Conservation (phyloP, 2,888 invertebrate species). For the Melieria omissa region DNA sequence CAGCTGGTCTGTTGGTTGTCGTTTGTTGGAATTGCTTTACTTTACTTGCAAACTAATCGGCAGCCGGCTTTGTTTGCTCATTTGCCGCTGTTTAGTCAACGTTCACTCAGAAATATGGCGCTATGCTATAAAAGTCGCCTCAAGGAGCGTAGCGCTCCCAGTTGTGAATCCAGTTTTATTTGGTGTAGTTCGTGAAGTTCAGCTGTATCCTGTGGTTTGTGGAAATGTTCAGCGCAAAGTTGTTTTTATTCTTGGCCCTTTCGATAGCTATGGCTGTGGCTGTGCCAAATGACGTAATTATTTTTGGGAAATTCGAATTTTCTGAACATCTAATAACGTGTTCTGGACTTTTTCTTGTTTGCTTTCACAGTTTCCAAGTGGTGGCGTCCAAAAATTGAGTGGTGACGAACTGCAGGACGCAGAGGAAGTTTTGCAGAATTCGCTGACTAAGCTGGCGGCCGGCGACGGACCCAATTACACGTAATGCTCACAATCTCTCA, state of each 20-base stretch:
- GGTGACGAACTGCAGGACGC: conserved; percentile 41
- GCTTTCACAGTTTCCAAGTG: conserved; percentile 1
- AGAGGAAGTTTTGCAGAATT: conserved; percentile 38
- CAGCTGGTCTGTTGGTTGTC: too few relatives aligned
- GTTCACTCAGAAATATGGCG: too few relatives aligned
- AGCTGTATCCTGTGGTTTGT: too few relatives aligned
- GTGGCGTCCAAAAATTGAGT: conserved; percentile 31
- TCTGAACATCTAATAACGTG: background rate
- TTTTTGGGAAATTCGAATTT: background rate
- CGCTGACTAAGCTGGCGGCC: conserved; percentile 41
- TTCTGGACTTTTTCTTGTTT: background rate
- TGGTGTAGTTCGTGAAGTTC: too few relatives aligned
- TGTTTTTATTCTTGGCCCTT: conserved; percentile 29
- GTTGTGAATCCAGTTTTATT: too few relatives aligned
- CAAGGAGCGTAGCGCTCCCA: too few relatives aligned
- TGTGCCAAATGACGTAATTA: too few relatives aligned
- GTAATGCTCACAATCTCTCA: conserved; percentile 26
- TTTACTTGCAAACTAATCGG: too few relatives aligned
- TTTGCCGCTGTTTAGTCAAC: too few relatives aligned
- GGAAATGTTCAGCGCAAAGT: conserved; percentile 25
- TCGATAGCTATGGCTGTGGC: conserved; percentile 16
- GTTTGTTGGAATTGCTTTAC: too few relatives aligned
- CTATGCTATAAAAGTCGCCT: too few relatives aligned
- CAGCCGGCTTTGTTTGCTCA: too few relatives aligned
- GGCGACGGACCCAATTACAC: conserved; percentile 46